These are phyloP conservation scores for Cisticola juncidis DNA, from an alignment of 2,113 vertebrate genomes.

Conservation along the genomic window DNA sequence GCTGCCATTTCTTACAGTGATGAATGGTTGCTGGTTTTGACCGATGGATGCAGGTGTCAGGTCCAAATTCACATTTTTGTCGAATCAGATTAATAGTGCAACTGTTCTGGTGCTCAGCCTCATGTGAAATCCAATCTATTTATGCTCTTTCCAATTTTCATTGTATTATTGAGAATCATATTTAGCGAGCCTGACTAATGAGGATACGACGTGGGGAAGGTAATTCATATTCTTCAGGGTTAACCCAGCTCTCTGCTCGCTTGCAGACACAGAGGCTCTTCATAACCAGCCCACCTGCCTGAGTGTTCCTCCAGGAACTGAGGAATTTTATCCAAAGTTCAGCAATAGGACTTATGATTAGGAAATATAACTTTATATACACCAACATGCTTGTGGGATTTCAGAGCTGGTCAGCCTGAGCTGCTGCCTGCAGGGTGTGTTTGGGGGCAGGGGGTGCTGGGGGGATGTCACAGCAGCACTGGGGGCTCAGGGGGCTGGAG, in stretches of 20 bases:
- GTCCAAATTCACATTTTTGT: background rate
- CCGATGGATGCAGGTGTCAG: background rate
- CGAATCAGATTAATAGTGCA: background rate
- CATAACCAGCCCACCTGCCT: background rate
- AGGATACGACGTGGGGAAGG: background rate
- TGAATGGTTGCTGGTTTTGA: background rate
- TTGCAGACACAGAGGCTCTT: background rate
- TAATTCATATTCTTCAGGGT: background rate
- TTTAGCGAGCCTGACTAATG: background rate
- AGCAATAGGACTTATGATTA: background rate
- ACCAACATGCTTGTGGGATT: fast-evolving
- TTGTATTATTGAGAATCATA: background rate
- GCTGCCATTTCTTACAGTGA: background rate
- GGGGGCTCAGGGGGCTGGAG: background rate
- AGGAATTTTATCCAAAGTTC: background rate
- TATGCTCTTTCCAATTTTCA: background rate
- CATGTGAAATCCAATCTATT: background rate
- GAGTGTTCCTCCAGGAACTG: background rate
- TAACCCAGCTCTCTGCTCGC: background rate
- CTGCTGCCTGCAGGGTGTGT: background rate
- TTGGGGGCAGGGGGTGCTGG: background rate
- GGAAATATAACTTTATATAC: background rate
- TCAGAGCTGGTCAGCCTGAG: background rate
- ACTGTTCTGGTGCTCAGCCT: background rate
- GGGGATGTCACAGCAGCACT: background rate